Conservation (phyloP, 2,113 vertebrate species). For the Excalfactoria chinensis region DNA sequence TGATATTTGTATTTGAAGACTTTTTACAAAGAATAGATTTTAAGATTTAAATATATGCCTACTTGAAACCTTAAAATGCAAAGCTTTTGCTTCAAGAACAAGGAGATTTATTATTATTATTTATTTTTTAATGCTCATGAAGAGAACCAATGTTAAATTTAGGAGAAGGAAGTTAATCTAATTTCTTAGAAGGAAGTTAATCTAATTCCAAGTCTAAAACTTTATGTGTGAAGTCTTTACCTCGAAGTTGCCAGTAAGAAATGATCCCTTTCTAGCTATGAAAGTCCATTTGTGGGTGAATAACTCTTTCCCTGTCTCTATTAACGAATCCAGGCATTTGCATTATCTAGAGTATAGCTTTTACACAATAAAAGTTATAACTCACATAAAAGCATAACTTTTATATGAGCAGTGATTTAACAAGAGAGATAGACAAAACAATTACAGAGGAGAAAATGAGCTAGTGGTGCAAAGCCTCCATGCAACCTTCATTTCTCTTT, state of each 20-base stretch:
- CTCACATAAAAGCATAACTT: neutral
- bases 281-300: neutral
- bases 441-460: neutral
- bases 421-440: neutral
- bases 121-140: neutral
- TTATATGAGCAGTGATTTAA: neutral
- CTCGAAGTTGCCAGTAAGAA: neutral
- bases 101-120: neutral
- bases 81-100: neutral
- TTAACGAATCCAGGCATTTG: neutral
- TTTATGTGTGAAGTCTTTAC: accelerated
- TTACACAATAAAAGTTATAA: neutral
- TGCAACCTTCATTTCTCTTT: neutral
- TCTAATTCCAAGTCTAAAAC: neutral
- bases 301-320: neutral
- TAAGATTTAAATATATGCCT: accelerated
- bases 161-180: neutral
- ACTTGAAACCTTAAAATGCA: neutral
- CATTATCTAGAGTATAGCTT: neutral
- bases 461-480: neutral
- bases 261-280: neutral
- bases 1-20: neutral
- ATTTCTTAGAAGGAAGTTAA: neutral
- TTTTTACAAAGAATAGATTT: accelerated
- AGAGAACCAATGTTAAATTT: neutral